Conservation (phyloP, 2,113 vertebrate genomes). For the Eolophus roseicapilla region DNA sequence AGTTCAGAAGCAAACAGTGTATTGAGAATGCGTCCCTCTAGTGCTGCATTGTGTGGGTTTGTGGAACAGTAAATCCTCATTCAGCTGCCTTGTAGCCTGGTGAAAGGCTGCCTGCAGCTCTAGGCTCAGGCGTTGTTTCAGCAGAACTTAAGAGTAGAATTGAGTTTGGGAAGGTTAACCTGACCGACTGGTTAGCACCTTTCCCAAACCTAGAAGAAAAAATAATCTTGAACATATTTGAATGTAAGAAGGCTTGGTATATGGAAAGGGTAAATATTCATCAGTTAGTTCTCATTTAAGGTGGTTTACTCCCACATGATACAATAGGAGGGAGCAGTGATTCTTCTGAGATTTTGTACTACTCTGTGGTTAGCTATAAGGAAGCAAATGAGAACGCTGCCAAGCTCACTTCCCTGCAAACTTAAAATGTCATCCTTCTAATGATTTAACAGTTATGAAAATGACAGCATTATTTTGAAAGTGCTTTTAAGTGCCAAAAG, state of each 20-base stretch:
- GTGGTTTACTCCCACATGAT: neutral
- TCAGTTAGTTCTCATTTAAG: neutral
- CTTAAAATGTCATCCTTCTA: neutral
- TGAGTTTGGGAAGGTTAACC: neutral
- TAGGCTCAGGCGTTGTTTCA: neutral
- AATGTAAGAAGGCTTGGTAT: neutral
- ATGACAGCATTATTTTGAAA: neutral
- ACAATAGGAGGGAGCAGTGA: neutral
- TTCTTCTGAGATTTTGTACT: neutral
- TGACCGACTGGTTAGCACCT: neutral
- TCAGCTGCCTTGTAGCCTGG: neutral
- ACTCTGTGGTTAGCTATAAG: neutral
- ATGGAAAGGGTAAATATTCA: neutral
- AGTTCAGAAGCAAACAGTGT: accelerated
- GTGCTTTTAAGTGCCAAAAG: neutral
- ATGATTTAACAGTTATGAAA: constrained; percentile 5
- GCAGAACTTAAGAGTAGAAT: neutral
- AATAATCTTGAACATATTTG: neutral
- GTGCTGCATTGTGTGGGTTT: neutral
- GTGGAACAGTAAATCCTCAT: neutral
- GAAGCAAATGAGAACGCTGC: neutral
- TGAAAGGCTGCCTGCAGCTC: neutral
- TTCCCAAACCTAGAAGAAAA: neutral
- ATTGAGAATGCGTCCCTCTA: neutral
- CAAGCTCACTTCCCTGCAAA: neutral